Percentiles rank a stretch among this genome's conserved stretches.
phyloP scores from a whole-genome alignment of 2,888 invertebrate species.

The Stenolophus ochropezus region DNA sequence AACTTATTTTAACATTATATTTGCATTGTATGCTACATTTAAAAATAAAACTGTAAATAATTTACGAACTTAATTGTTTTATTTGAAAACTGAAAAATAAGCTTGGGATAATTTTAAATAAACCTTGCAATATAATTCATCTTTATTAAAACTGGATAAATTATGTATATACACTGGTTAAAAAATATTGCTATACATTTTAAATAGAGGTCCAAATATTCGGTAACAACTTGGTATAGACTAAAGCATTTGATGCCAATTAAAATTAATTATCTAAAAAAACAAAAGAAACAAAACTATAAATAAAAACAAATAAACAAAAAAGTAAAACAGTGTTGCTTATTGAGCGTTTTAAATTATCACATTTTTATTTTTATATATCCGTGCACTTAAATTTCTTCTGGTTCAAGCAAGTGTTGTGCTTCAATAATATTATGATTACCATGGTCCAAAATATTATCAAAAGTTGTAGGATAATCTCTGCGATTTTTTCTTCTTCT shows the following conservation, averaged over 20 bases:
- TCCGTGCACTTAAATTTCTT: slow-evolving; percentile 66
- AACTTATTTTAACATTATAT: slow-evolving; percentile 26
- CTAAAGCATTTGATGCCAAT: background rate
- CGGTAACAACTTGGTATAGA: slow-evolving; percentile 4
- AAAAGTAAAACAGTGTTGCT: background rate
- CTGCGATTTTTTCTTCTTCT: slow-evolving; percentile 71
- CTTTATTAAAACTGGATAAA: slow-evolving; percentile 17
- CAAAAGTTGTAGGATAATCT: slow-evolving; percentile 70
- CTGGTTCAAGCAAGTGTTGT: slow-evolving; percentile 71
- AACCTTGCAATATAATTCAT: background rate
- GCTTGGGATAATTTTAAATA: background rate
- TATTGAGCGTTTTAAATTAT: background rate
- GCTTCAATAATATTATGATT: slow-evolving; percentile 70
- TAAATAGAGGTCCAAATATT: background rate
- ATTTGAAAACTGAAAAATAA: background rate
- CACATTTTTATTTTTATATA: background rate
- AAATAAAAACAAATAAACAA: slow-evolving; percentile 5
- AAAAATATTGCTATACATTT: slow-evolving; percentile 26
- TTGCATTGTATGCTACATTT: slow-evolving; percentile 19
- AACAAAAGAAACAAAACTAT: slow-evolving; percentile 8
- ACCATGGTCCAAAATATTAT: slow-evolving; percentile 45
- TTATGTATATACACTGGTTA: slow-evolving; percentile 6
- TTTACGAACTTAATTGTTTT: background rate
- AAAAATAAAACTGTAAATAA: slow-evolving; percentile 33
- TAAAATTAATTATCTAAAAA: slow-evolving; percentile 16